Base-by-base conservation (phyloP, 2,797 vertebrate genomes). In the Lates japonicus region DNA sequence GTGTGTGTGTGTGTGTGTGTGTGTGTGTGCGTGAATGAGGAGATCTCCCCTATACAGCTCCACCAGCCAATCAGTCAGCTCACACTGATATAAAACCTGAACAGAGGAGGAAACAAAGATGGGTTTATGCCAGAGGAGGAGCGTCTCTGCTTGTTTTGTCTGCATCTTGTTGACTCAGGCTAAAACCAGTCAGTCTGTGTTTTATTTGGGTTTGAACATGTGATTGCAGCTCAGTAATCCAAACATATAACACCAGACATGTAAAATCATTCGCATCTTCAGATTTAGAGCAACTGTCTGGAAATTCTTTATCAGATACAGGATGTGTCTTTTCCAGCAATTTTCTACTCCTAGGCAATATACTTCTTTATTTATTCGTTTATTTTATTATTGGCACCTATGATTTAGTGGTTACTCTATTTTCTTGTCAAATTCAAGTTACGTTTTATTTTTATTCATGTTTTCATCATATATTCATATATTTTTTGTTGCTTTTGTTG, bases 11-110 rank as follows among this genome's bases (percentile, higher is more conserved):
- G 10, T 63, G 69, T 52, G 59, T 52, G 66, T 74, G 69, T 49
- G 71, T 74, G 61, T 74, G 51, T 64, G 39, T 64, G 80, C 29
- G 25, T 71, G 76, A 87, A 85, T 72, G 79, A 75, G 84, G 85
- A 83, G 88, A 82, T 87, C 87, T 87, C 82, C 64, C 79, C 79
- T 79, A 87, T 85, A 84, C 80, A 87, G 51, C 80, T 52, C 17
- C 0, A 33, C 54, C 57, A 33, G 78, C 75, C 72, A 86, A 76
- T 84, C 82, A 77, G 77, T 16, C 2, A 52, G 51, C 74, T 86
- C 77, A 67, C 59, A 55, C 61, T 83, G 74, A 81, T 29, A 58
- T 75, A 51, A 57, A 72, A 76, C 62, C 51, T 58, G 62, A 80
- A 65, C 42, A 13, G 63, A 55, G 19, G 52, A 42, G 29, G 65